These are phyloP conservation scores for Diplolepis rosae DNA, from an alignment of 2,888 invertebrate species.

Conservation along the genomic window DNA sequence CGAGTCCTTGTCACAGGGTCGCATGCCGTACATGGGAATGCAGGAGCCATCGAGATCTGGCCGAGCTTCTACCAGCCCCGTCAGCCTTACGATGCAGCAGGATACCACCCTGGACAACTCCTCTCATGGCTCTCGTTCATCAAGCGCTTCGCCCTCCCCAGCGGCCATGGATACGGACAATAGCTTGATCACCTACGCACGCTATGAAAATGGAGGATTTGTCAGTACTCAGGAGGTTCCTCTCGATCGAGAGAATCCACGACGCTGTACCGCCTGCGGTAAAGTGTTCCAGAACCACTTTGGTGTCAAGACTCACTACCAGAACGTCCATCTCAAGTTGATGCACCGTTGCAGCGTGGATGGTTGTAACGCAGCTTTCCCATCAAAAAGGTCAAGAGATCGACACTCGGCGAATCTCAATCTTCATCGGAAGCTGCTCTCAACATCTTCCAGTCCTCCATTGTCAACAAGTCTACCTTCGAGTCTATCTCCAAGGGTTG, in stretches of 20 bases:
- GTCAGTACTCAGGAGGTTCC: slow-evolving; percentile 88
- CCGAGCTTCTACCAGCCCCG: slow-evolving; percentile 77
- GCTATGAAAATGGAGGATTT: slow-evolving; percentile 84
- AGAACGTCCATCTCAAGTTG: slow-evolving; percentile 94
- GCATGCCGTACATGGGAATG: slow-evolving; percentile 77
- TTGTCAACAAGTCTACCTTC: slow-evolving; percentile 74
- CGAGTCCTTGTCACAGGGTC: slow-evolving; percentile 87
- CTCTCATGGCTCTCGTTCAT: slow-evolving; percentile 73
- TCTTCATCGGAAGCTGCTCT: slow-evolving; percentile 91
- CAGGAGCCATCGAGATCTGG: slow-evolving; percentile 76
- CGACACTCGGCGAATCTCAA: slow-evolving; percentile 94
- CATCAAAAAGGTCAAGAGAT: slow-evolving; percentile 93
- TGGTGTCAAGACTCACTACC: slow-evolving; percentile 95
- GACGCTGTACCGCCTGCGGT: slow-evolving; percentile 92
- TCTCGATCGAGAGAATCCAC: slow-evolving; percentile 92
- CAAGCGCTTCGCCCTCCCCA: slow-evolving; percentile 73
- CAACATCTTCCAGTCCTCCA: slow-evolving; percentile 79
- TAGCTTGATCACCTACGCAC: slow-evolving; percentile 77
- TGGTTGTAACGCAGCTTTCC: slow-evolving; percentile 95
- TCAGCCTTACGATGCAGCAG: slow-evolving; percentile 75
- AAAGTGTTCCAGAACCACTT: slow-evolving; percentile 95
- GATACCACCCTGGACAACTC: slow-evolving; percentile 71
- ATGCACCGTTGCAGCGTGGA: slow-evolving; percentile 97
- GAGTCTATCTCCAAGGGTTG: slow-evolving; percentile 75
- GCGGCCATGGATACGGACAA: slow-evolving; percentile 72